Evolutionary conservation across 2,797 vertebrate species (phyloP).

Genomic region (Cynopterus sphinx): DNA sequence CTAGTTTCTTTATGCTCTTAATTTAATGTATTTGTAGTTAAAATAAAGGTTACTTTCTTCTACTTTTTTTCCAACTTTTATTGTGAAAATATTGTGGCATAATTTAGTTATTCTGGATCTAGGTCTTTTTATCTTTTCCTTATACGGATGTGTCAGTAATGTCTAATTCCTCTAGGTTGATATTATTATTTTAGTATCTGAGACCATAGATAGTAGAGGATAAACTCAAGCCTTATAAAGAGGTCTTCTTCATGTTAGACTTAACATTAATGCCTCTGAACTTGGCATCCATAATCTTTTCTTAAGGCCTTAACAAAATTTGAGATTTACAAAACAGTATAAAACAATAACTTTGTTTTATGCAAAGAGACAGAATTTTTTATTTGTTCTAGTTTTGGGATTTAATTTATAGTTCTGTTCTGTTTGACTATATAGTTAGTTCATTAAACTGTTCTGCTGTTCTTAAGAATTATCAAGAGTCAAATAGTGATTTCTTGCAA

Average conservation of each 20-base stretch:
- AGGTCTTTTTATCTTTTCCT: neutral
- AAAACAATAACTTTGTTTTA: neutral
- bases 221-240: neutral
- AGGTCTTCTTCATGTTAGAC: neutral
- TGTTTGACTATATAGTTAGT: neutral
- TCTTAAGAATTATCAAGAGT: neutral
- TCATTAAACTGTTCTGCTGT: neutral
- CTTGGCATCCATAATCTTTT: neutral
- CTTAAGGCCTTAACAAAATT: neutral
- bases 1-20: neutral
- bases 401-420: neutral
- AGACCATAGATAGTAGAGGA: neutral
- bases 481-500: neutral
- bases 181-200: neutral
- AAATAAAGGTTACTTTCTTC: neutral
- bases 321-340: neutral
- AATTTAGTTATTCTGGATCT: neutral
- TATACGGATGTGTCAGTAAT: neutral
- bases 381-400: neutral
- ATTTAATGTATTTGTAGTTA: neutral
- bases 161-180: neutral
- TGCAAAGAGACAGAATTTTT: neutral
- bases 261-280: neutral
- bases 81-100: neutral
- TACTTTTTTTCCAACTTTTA: neutral